Evolutionary conservation across 2,797 vertebrate genomes (phyloP).

Genomic region (Cottoperca gobio): DNA sequence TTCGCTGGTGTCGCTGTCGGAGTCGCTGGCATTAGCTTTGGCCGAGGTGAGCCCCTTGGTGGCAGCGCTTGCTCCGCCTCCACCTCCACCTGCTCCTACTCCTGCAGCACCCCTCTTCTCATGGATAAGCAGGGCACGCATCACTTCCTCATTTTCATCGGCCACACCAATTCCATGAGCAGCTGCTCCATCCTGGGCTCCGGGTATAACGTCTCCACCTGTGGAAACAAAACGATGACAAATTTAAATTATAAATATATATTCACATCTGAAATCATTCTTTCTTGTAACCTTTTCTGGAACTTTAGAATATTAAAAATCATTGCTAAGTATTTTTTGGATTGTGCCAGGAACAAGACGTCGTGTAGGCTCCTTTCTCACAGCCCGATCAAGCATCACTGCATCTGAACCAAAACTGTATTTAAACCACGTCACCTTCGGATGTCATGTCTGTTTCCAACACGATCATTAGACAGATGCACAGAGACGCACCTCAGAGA

Average conservation of each 20-base stretch:
- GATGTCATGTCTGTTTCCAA: conserved; percentile 12
- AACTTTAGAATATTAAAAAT: background rate
- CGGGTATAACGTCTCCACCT: conserved; percentile 84
- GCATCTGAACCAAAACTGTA: background rate
- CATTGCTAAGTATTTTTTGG: background rate
- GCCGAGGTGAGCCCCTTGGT: conserved; percentile 69
- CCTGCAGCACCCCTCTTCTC: conserved; percentile 89
- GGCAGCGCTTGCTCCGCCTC: conserved; percentile 40
- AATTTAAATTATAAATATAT: background rate
- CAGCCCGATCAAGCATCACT: background rate
- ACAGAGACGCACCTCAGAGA: conserved; percentile 30
- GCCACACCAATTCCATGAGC: conserved; percentile 70
- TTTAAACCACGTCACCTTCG: background rate
- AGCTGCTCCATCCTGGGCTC: conserved; percentile 84
- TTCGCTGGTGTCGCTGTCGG: conserved; percentile 97
- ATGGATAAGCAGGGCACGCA: conserved; percentile 96
- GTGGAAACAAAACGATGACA: conserved; percentile 11
- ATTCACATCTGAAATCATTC: background rate
- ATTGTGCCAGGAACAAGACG: background rate
- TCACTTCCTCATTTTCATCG: conserved; percentile 97
- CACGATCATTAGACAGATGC: conserved; percentile 16
- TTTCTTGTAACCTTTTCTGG: background rate
- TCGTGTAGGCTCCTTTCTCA: background rate
- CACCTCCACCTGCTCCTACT: conserved; percentile 64
- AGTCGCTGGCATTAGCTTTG: conserved; percentile 85